Percentiles rank a stretch among this genome's conserved stretches.
Evolutionary conservation across 2,797 vertebrate species (phyloP).

Genomic region (Sandelia bainsii): DNA sequence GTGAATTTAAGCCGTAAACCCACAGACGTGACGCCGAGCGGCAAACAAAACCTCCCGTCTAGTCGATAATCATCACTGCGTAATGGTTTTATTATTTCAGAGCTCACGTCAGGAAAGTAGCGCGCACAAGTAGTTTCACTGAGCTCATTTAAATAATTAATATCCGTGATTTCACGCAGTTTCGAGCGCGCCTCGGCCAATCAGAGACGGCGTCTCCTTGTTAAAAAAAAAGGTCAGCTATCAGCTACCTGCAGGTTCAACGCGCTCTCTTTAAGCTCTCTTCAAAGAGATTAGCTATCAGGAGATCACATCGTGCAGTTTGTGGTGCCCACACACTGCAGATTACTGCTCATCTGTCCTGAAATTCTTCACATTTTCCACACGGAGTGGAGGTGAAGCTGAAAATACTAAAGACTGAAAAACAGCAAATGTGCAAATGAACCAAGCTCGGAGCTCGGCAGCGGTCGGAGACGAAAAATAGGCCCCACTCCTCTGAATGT

Average conservation of each 20-base stretch:
- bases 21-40: not conserved
- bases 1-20: slow-evolving; percentile 37
- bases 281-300: slow-evolving; percentile 57
- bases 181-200: slow-evolving; percentile 33
- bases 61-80: not conserved
- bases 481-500: not conserved
- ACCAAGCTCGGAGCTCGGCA: no score
- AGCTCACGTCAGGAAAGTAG: not conserved
- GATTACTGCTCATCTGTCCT: slow-evolving; percentile 1
- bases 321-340: slow-evolving; percentile 10
- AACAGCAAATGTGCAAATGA: not conserved
- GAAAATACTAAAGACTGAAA: not conserved
- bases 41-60: not conserved
- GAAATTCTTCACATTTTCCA: slow-evolving; percentile 17
- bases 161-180: slow-evolving; percentile 24
- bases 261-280: slow-evolving; percentile 31
- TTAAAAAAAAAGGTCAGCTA: not conserved
- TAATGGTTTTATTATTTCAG: not conserved
- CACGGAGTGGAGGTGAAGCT: not conserved
- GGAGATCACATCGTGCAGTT: slow-evolving; percentile 11
- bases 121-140: slow-evolving; percentile 21
- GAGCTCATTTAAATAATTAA: slow-evolving; percentile 40
- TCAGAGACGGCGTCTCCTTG: slow-evolving; percentile 21
- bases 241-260: slow-evolving; percentile 23
- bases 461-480: not conserved